A percentile compares a stretch with the other conserved stretches of the same genome.
phyloP scores from a whole-genome alignment of 2,888 invertebrate genomes.

The Cotesia congregata region DNA sequence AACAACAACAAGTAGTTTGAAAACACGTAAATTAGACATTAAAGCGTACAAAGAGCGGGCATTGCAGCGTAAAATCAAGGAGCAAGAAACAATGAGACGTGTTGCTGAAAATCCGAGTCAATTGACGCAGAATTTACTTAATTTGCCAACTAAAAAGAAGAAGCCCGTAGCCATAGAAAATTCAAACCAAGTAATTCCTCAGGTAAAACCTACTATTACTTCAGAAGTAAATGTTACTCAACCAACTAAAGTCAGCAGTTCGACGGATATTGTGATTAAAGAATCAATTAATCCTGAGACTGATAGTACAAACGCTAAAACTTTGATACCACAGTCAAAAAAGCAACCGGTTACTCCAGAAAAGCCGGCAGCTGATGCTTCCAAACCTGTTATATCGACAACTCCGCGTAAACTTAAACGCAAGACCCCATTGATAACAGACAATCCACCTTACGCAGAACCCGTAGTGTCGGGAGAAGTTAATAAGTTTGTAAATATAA shows the following conservation, averaged over 20 bases:
- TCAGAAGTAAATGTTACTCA: not conserved
- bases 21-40: constrained; percentile 60
- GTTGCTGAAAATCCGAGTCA: constrained; percentile 49
- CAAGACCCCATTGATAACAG: constrained; percentile 2
- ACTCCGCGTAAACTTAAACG: not conserved
- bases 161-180: not conserved
- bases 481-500: constrained; percentile 58
- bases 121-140: constrained; percentile 53
- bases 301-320: not conserved
- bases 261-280: not conserved
- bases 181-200: not conserved
- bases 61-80: constrained; percentile 51
- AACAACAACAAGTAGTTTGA: constrained; percentile 32
- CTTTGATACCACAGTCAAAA: not conserved
- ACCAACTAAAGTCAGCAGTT: not conserved
- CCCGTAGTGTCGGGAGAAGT: constrained; percentile 34
- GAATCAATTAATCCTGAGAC: not conserved
- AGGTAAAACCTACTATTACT: not conserved
- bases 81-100: constrained; percentile 44
- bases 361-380: not conserved
- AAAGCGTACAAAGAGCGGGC: constrained; percentile 62
- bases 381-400: not conserved
- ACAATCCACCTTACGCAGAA: not conserved
- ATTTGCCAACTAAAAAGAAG: constrained; percentile 46
- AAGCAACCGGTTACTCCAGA: not conserved